Percentiles rank a stretch among this genome's conserved stretches.
Conservation (phyloP, 1,140 invertebrate genomes). For the Drosophila truncata region DNA sequence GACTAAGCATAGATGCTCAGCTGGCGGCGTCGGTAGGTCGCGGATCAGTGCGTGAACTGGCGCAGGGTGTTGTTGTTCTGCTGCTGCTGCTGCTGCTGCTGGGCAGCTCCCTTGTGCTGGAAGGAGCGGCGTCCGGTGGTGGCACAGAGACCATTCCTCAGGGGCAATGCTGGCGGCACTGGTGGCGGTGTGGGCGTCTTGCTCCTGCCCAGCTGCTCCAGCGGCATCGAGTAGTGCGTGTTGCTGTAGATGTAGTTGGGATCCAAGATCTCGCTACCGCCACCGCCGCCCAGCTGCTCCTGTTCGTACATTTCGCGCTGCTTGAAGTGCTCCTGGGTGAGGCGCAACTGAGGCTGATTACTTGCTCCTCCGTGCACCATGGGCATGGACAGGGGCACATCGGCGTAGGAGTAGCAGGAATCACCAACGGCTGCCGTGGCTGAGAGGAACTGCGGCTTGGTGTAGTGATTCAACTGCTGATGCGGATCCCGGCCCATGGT, state of each 20-base stretch:
- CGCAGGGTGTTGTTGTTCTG: constrained; percentile 61
- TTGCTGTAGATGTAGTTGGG: constrained; percentile 84
- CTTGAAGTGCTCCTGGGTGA: constrained; percentile 76
- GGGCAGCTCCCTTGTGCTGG: constrained; percentile 56
- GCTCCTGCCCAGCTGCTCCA: constrained; percentile 72
- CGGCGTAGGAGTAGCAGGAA: constrained; percentile 81
- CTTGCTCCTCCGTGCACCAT: constrained; percentile 62
- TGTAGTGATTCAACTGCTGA: constrained; percentile 73
- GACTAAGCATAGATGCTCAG: constrained; percentile 74
- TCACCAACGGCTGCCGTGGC: constrained; percentile 74
- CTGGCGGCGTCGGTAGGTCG: constrained; percentile 74
- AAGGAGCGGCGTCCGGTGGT: constrained; percentile 77
- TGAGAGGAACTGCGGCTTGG: constrained; percentile 77
- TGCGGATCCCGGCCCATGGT: constrained; percentile 58
- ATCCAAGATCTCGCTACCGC: constrained; percentile 66
- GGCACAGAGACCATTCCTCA: constrained; percentile 74
- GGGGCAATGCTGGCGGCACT: constrained; percentile 79
- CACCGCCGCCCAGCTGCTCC: constrained; percentile 42
- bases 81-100: constrained; percentile 41
- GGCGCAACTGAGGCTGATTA: constrained; percentile 54
- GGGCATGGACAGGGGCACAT: constrained; percentile 56
- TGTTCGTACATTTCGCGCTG: constrained; percentile 64
- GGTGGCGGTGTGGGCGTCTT: constrained; percentile 82
- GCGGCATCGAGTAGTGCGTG: constrained; percentile 79
- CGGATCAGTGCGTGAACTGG: constrained; percentile 75